Evolutionary conservation across 2,888 invertebrate species (phyloP).

Genomic region (Phorcus lineatus): DNA sequence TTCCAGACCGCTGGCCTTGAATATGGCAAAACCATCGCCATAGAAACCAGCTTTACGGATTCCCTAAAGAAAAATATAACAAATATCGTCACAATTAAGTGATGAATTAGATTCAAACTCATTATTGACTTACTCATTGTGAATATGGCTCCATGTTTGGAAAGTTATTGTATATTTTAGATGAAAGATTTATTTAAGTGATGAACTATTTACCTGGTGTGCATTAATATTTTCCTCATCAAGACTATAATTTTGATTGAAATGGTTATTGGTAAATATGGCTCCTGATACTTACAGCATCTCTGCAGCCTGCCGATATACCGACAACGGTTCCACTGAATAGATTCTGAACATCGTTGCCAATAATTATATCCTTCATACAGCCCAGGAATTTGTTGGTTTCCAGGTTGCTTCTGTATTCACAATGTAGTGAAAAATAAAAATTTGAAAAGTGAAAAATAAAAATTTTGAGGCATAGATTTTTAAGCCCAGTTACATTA

Average conservation of each 20-base stretch:
- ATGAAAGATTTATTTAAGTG: too few species aligned
- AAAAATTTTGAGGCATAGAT: too few species aligned
- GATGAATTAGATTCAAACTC: too few species aligned
- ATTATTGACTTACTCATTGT: too few species aligned
- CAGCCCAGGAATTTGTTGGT: constrained; percentile 86
- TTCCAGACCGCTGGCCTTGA: constrained; percentile 79
- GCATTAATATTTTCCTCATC: too few species aligned
- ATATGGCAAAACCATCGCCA: constrained; percentile 85
- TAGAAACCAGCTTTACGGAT: constrained; percentile 75
- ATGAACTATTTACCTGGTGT: too few species aligned
- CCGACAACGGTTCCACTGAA: constrained; percentile 59
- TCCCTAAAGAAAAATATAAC: constrained; percentile 46
- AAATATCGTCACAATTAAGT: background rate
- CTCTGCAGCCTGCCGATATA: constrained; percentile 63
- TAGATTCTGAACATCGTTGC: constrained; percentile 48
- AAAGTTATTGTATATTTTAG: too few species aligned
- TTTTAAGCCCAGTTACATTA: background rate
- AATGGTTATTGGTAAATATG: too few species aligned
- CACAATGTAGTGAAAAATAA: background rate
- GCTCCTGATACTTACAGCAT: constrained; percentile 48
- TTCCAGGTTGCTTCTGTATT: constrained; percentile 40
- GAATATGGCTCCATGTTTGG: too few species aligned
- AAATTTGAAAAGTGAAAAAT: too few species aligned
- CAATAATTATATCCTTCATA: constrained; percentile 83
- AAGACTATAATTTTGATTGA: too few species aligned